phyloP scores from a whole-genome alignment of 2,113 vertebrate species.

The Bungarus multicinctus region DNA sequence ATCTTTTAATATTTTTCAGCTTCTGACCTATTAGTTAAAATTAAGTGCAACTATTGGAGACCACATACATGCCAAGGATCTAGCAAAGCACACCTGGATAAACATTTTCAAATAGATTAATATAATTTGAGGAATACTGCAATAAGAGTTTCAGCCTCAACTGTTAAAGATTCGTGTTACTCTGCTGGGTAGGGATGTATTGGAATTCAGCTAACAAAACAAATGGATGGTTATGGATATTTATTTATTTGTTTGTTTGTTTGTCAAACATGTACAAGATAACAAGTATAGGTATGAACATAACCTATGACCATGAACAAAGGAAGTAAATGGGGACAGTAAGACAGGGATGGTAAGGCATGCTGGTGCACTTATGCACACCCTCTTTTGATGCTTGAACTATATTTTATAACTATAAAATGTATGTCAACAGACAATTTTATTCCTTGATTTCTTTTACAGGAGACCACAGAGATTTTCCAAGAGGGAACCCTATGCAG shows the following conservation, averaged over 20 bases:
- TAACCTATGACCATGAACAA: too few relatives aligned
- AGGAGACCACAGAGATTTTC: slow-evolving; percentile 63
- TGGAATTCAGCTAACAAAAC: not conserved
- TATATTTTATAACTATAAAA: not conserved
- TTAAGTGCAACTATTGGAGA: not conserved
- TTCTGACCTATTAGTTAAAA: not conserved
- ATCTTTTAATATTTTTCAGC: not conserved
- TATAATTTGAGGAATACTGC: not conserved
- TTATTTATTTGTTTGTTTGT: too few relatives aligned
- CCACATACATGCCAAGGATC: not conserved
- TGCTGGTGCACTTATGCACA: too few relatives aligned
- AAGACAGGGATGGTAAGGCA: too few relatives aligned
- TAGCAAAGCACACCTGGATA: not conserved
- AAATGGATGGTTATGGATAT: not conserved
- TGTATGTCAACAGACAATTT: slow-evolving; percentile 26
- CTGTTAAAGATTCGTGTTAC: not conserved
- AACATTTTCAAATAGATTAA: not conserved
- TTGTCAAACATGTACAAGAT: too few relatives aligned
- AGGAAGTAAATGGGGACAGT: too few relatives aligned
- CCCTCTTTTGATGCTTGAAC: not conserved
- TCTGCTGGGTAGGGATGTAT: not conserved
- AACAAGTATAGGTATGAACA: too few relatives aligned
- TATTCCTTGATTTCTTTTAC: slow-evolving; percentile 52
- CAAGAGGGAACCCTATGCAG: slow-evolving; percentile 64
- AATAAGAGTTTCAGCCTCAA: not conserved